phyloP scores from a whole-genome alignment of 2,113 vertebrate species.

The Nothoprocta pentlandii region DNA sequence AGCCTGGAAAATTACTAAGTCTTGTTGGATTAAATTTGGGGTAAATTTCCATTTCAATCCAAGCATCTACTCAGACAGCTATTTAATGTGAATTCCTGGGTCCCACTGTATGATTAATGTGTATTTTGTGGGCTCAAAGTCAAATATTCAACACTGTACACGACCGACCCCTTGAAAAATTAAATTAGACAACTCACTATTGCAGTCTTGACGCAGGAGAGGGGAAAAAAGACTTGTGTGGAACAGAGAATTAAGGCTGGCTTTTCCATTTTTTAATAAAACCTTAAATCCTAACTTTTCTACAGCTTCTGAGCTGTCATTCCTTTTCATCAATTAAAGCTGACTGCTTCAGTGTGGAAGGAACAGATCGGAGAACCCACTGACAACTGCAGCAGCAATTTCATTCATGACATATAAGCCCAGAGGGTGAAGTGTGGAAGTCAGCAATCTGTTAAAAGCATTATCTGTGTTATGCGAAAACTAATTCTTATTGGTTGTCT shows the following conservation, averaged over 20 bases:
- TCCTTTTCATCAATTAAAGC: conserved; percentile 54
- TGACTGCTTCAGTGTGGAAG: not conserved
- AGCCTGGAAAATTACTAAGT: not conserved
- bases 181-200: not conserved
- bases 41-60: not conserved
- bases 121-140: not conserved
- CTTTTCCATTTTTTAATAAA: not conserved
- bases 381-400: conserved; percentile 17
- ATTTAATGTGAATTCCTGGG: not conserved
- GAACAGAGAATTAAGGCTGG: not conserved
- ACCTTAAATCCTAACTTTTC: not conserved
- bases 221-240: not conserved
- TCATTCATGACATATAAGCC: conserved; percentile 25
- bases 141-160: not conserved
- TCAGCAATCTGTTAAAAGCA: conserved; percentile 24
- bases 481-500: not conserved
- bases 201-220: not conserved
- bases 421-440: conserved; percentile 25
- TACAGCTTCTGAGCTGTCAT: conserved; percentile 4
- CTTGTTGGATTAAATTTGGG: not conserved
- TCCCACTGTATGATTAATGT: not conserved
- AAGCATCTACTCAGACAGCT: not conserved
- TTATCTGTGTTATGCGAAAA: conserved; percentile 18
- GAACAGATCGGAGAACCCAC: conserved; percentile 32
- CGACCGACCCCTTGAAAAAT: not conserved